These are phyloP conservation scores for Alcis repandata DNA, from an alignment of 2,888 invertebrate species.

Conservation along the genomic window DNA sequence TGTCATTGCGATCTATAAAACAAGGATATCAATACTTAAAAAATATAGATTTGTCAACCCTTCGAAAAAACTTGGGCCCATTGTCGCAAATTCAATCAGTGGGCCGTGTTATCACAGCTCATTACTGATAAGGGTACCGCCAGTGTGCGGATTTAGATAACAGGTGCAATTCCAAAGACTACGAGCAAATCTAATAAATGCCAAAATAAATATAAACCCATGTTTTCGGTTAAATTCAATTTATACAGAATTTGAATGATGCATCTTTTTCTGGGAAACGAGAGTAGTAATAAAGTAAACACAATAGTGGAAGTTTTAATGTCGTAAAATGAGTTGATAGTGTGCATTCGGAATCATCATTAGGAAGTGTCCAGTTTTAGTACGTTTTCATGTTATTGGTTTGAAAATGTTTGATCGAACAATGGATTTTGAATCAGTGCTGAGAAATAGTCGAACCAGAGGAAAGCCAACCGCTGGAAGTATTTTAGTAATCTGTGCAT, in stretches of 20 bases:
- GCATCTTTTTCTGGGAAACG: background rate
- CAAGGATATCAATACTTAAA: too few species aligned
- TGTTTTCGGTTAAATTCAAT: background rate
- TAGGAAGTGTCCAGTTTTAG: background rate
- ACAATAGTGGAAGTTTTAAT: background rate
- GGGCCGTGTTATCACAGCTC: slow-evolving; percentile 25
- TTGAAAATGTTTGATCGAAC: background rate
- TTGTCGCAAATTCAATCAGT: slow-evolving; percentile 35
- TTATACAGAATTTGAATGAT: slow-evolving; percentile 3
- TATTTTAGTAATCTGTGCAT: too few species aligned
- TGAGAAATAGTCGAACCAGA: background rate
- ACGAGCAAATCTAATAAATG: slow-evolving; percentile 4
- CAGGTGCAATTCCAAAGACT: slow-evolving; percentile 18
- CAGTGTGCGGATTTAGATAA: slow-evolving; percentile 33
- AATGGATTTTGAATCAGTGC: background rate
- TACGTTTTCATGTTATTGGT: background rate
- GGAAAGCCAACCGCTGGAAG: background rate
- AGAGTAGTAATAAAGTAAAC: background rate
- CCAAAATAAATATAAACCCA: background rate
- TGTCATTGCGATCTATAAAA: too few species aligned
- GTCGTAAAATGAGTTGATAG: background rate
- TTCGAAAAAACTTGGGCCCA: background rate
- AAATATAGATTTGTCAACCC: too few species aligned
- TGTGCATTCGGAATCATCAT: background rate
- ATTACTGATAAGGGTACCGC: slow-evolving; percentile 34